Conservation (phyloP, 2,888 invertebrate genomes). For the Leucophenga montana region DNA sequence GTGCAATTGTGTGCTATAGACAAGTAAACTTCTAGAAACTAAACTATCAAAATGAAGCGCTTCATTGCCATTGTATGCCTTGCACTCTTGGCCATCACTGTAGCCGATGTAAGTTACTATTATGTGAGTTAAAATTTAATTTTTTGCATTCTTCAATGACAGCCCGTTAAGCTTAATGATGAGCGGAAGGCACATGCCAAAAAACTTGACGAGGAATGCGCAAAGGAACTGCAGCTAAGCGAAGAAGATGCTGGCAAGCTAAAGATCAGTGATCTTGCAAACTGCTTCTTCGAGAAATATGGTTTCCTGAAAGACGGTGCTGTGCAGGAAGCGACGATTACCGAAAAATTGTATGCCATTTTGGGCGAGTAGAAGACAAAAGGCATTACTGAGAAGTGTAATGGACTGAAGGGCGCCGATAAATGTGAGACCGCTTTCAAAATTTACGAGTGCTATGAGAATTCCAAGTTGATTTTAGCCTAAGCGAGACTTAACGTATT, state of each 20-base stretch:
- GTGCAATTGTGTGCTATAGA: conserved; percentile 33
- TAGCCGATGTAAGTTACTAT: conserved; percentile 52
- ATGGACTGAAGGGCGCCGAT: background rate
- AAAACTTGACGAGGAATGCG: conserved; percentile 51
- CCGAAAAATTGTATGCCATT: background rate
- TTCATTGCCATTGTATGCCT: conserved; percentile 53
- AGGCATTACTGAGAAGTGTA: background rate
- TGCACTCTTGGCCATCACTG: conserved; percentile 46
- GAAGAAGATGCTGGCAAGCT: conserved; percentile 56
- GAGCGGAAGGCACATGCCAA: conserved; percentile 60
- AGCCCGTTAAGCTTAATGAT: conserved; percentile 53
- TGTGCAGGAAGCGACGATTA: background rate
- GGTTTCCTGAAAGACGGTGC: background rate
- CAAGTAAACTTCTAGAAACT: background rate
- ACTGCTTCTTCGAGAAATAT: background rate
- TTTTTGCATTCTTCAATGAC: no score
- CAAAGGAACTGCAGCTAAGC: conserved; percentile 47
- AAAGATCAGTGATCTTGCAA: conserved; percentile 36
- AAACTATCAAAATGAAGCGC: conserved; percentile 53
- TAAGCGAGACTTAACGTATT: background rate
- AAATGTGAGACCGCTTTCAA: background rate
- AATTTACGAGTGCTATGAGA: background rate
- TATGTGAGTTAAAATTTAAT: no score
- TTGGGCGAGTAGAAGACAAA: background rate
- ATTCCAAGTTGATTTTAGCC: background rate